phyloP scores from a whole-genome alignment of 2,113 vertebrate species.

The Phainopepla nitens region DNA sequence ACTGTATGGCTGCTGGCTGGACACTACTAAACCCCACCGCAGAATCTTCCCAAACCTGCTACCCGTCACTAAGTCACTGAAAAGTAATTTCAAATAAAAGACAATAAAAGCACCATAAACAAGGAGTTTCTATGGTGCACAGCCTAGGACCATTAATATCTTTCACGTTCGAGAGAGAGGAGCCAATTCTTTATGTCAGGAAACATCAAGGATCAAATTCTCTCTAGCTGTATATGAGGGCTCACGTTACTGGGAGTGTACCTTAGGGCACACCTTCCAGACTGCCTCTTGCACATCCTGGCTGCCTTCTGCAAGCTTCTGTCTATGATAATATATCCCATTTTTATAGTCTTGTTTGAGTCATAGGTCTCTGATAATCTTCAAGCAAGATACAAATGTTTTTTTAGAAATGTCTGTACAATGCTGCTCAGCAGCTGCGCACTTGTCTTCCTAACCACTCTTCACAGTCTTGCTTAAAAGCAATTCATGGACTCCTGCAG shows the following conservation, averaged over 20 bases:
- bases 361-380: not conserved
- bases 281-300: not conserved
- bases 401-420: not conserved
- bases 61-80: not conserved
- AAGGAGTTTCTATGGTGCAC: not conserved
- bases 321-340: fast-evolving
- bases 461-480: not conserved
- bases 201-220: not conserved
- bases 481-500: not conserved
- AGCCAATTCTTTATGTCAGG: not conserved
- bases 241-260: not conserved
- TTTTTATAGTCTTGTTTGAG: not conserved
- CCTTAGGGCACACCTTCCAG: not conserved
- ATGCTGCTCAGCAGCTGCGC: not conserved
- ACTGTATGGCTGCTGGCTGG: not conserved
- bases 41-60: not conserved
- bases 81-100: not conserved
- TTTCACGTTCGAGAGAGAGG: not conserved
- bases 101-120: not conserved
- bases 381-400: not conserved
- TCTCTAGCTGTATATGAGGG: not conserved
- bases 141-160: not conserved
- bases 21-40: not conserved
- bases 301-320: not conserved
- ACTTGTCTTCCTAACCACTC: not conserved